Evolutionary conservation across 53 echinoderm and acorn worm genomes (phyloP), one percentile per base, ranked within the genome.

Genomic region (Stichopus horrens): DNA sequence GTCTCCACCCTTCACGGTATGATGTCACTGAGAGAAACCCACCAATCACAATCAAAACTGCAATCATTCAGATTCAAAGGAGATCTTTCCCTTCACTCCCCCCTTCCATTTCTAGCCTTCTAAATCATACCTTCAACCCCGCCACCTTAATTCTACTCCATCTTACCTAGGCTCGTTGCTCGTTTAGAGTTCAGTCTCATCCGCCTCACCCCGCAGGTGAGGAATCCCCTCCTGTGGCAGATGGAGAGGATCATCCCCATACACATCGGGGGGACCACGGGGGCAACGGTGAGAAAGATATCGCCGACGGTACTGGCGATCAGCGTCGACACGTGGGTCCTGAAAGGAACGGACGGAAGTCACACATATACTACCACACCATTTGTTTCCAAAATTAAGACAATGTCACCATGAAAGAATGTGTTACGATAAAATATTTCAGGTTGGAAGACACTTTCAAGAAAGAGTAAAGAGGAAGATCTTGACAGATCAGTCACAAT

Each of bases 211-310:
- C 99, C 99, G 65, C 99, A 88, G 11, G 96, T 86, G 74, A 94
- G 96, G 75, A 89, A 98, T 1, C 99, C 99, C 82, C 96, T 93
- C 73, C 90, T 91, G 74, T 92, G 93, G 58, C 99, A 98, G 21
- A 91, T 87, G 1, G 93, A 90, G 14, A 98, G 83, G 86, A 98
- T 92, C 87, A 92, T 90, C 21, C 94, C 96, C 14, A 93, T 77
- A 66, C 94, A 98, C 76, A 94, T 89, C 2, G 99, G 94, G 9
- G 99, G 96, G 8, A 98, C 91, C 80, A 98, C 74, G 10, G 99
- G 96, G 7, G 99, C 91, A 7, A 98, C 88, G 0, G 90, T 65
- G 74, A 98, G 92, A 78, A 98, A 93, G 18, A 93, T 76, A 76
- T 98, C 98, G 54, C 94, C 92, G 11, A 66, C 76, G 16, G 98